Conservation (phyloP, 1,140 invertebrate genomes). For the Cotesia vestalis region DNA sequence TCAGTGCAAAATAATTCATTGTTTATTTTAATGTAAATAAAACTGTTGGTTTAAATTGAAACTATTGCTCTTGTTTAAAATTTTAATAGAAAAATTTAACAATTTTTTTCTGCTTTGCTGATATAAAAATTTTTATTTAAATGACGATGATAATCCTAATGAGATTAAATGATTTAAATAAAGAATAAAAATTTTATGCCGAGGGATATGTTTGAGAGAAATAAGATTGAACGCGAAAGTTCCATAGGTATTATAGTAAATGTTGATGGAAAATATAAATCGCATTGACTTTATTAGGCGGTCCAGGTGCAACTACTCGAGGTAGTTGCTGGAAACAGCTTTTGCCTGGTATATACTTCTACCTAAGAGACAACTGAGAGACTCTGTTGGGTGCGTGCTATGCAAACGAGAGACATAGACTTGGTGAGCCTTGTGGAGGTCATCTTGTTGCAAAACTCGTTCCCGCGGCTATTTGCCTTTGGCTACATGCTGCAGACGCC, state of each 20-base stretch:
- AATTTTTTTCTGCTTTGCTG: too few relatives aligned
- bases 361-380: neutral
- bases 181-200: too few relatives aligned
- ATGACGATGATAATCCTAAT: too few relatives aligned
- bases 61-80: too few relatives aligned
- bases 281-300: slow-evolving; percentile 48
- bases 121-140: too few relatives aligned
- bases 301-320: slow-evolving; percentile 38
- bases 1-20: too few relatives aligned
- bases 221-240: slow-evolving; percentile 22
- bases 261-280: slow-evolving; percentile 30
- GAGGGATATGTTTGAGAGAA: neutral
- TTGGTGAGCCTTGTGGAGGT: slow-evolving; percentile 54
- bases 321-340: neutral
- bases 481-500: slow-evolving; percentile 1
- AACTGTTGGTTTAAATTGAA: too few relatives aligned
- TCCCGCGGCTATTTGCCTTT: slow-evolving; percentile 43
- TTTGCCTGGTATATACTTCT: too few relatives aligned
- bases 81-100: too few relatives aligned
- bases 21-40: too few relatives aligned
- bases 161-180: too few relatives aligned
- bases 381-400: slow-evolving; percentile 34
- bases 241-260: slow-evolving; percentile 14
- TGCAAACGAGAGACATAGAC: slow-evolving; percentile 51
- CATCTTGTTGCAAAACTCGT: slow-evolving; percentile 57